These are phyloP conservation scores for Thereva nobilitata DNA, from an alignment of 2,888 invertebrate species.

Conservation along the genomic window DNA sequence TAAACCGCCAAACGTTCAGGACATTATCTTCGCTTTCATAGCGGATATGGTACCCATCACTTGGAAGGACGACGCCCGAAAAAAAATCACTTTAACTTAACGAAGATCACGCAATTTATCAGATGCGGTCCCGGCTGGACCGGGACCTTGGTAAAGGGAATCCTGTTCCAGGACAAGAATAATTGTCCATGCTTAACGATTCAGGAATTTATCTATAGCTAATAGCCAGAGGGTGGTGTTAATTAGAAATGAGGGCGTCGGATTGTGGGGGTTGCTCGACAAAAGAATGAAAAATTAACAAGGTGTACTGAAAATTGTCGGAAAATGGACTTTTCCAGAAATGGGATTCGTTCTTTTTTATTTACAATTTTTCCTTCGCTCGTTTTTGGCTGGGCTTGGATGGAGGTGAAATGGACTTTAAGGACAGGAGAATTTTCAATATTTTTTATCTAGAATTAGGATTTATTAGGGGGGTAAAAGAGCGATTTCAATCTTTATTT, in stretches of 20 bases:
- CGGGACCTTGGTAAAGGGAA: constrained; percentile 13
- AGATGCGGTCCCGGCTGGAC: constrained; percentile 39
- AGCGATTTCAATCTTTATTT: no score
- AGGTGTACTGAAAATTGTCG: no score
- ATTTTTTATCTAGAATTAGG: no score
- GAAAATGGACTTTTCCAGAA: no score
- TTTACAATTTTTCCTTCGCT: no score
- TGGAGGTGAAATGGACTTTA: no score
- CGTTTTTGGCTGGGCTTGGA: no score
- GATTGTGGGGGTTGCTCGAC: constrained; percentile 28
- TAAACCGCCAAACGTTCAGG: constrained; percentile 41
- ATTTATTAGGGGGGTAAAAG: no score
- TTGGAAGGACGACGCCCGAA: constrained; percentile 8
- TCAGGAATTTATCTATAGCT: constrained; percentile 40
- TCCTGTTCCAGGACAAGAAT: constrained; percentile 38
- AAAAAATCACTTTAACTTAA: constrained; percentile 40
- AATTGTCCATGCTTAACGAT: constrained; percentile 40
- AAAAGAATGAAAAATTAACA: constrained; percentile 39
- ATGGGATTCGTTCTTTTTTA: no score
- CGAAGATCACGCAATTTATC: constrained; percentile 42
- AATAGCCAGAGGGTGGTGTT: constrained; percentile 38
- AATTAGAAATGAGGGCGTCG: constrained; percentile 36
- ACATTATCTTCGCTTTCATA: constrained; percentile 38
- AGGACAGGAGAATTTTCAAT: no score
- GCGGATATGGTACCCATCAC: constrained; percentile 39